Conservation (phyloP, 2,797 vertebrate species). For the Pipistrellus pygmaeus region DNA sequence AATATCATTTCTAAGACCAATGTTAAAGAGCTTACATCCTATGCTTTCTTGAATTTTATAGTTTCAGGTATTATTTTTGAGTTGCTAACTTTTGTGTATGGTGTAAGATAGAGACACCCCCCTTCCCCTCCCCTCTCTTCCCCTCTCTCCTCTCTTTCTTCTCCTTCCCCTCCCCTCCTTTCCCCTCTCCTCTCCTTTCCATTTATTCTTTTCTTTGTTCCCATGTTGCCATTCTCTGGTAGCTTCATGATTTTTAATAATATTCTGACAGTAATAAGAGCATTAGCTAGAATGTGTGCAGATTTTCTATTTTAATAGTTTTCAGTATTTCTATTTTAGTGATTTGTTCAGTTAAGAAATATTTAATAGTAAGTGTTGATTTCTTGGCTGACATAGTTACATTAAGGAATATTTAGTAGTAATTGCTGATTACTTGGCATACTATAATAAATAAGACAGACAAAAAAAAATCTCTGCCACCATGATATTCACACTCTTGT, state of each 20-base stretch:
- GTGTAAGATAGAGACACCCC: no score
- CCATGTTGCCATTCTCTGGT: background rate
- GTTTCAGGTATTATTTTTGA: background rate
- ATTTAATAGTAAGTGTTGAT: background rate
- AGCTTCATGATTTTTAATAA: background rate
- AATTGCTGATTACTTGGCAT: background rate
- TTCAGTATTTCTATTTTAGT: background rate
- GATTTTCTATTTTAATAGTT: background rate
- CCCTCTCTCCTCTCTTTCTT: background rate
- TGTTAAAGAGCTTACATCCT: background rate
- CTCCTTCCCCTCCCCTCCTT: no score
- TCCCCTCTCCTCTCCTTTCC: background rate
- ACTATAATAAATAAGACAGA: background rate
- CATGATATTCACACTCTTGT: background rate
- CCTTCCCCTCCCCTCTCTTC: no score
- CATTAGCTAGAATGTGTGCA: constrained; percentile 1
- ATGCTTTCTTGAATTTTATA: constrained; percentile 6
- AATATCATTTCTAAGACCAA: background rate
- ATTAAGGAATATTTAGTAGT: constrained; percentile 8
- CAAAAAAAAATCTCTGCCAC: background rate
- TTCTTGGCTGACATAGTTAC: background rate
- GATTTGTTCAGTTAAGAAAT: constrained; percentile 35
- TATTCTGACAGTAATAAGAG: background rate
- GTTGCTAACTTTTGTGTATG: background rate
- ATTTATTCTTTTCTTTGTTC: background rate